These are phyloP conservation scores for Sipha maydis DNA, from an alignment of 2,888 invertebrate species.

Conservation along the genomic window DNA sequence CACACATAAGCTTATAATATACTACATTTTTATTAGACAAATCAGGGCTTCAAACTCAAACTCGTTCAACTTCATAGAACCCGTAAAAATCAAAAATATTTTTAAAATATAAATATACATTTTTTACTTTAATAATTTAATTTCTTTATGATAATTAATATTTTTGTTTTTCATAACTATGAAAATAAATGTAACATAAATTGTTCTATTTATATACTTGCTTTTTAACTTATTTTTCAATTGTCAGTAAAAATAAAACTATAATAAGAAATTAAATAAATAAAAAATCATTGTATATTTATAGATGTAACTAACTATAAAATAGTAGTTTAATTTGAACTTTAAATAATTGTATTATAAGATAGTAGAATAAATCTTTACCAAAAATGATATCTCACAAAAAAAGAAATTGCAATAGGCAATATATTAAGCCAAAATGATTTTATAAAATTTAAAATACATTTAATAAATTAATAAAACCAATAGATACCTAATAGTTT, in stretches of 20 bases:
- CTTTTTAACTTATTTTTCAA: not conserved
- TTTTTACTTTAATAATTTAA: too few species aligned
- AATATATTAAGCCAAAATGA: too few species aligned
- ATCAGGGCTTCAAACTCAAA: slow-evolving; percentile 8
- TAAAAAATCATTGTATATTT: not conserved
- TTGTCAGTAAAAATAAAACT: not conserved
- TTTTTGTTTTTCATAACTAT: not conserved
- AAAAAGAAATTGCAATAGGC: not conserved
- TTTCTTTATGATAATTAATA: too few species aligned
- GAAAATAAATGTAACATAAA: not conserved
- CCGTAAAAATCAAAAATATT: not conserved
- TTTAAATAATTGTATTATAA: not conserved
- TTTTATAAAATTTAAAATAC: too few species aligned
- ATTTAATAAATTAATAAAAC: too few species aligned
- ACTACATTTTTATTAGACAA: not conserved
- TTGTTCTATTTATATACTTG: not conserved
- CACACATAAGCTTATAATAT: not conserved
- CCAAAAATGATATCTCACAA: not conserved
- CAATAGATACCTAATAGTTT: too few species aligned
- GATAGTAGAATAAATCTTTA: not conserved
- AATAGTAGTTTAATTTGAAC: not conserved
- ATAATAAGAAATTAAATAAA: not conserved
- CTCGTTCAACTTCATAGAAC: not conserved
- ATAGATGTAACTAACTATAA: not conserved
- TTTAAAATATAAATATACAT: too few species aligned